Base-by-base conservation (phyloP, 2,888 invertebrate genomes). In the Euspilapteryx auroguttella region DNA sequence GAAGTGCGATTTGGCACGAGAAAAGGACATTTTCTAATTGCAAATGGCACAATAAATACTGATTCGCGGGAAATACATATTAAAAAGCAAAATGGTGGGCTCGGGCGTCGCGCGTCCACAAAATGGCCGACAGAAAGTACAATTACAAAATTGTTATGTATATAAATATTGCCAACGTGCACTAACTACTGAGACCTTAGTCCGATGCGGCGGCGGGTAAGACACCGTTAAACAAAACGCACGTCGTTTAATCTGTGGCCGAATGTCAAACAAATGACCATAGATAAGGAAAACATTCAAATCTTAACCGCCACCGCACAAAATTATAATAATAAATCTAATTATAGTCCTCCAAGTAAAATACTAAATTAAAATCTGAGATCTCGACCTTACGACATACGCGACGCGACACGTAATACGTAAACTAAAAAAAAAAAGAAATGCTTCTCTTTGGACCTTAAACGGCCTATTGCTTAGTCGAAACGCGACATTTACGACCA, bases 341-440 rank as follows among this genome's bases (percentile, higher is more conserved):
- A 24, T 24, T 24, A 24, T 24, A 25, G 25, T 25, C 10, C 11
- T 25, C 25, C 25, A 24, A n/a, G n/a, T n/a, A n/a, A n/a, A n/a
- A n/a, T n/a, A n/a, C n/a, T n/a, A 38, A 65, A 64, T 66, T 69
- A 66, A 65, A 65, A 69, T 56, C 56, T 73, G 71, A 73, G 71
- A 73, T 73, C 71, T 58, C 34, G 39, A 37, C 35, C 37, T 37
- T 37, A n/a, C n/a, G n/a, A n/a, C n/a, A n/a, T n/a, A n/a, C n/a
- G n/a, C n/a, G n/a, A n/a, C n/a, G n/a, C n/a, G n/a, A n/a, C n/a
- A n/a, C n/a, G n/a, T n/a, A n/a, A n/a, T n/a, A n/a, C n/a, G 27
- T 34, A 14, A 22, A 12, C 11, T 24, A 9, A 45, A 47, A 49
- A 44, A 48, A 50, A 54, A 58, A 47, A 42, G 49, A 68, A 69